Percentiles rank a stretch among this genome's conserved stretches.
phyloP scores from a whole-genome alignment of 1,140 invertebrate genomes.

The Lepidurus arcticus region DNA sequence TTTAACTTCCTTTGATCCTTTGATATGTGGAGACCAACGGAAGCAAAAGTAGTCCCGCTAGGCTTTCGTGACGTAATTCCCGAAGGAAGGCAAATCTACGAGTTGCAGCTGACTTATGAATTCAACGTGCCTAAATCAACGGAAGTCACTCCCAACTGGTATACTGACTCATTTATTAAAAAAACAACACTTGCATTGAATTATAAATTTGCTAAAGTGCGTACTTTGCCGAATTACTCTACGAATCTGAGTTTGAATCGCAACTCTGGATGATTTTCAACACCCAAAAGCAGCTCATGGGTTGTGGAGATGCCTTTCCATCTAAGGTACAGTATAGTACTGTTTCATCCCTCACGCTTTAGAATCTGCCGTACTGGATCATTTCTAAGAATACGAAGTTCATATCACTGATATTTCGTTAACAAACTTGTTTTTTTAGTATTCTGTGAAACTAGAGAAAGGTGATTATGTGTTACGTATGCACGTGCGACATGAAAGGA shows the following conservation, averaged over 20 bases:
- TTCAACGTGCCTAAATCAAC: constrained; percentile 74
- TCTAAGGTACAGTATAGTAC: constrained; percentile 56
- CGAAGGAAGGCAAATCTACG: constrained; percentile 79
- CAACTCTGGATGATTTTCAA: constrained; percentile 96
- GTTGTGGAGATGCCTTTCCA: constrained; percentile 82
- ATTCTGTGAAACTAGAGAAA: constrained; percentile 82
- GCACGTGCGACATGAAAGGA: constrained; percentile 83
- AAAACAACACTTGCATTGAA: background rate
- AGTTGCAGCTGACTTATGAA: constrained; percentile 76
- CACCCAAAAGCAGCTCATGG: constrained; percentile 78
- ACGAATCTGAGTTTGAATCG: constrained; percentile 90
- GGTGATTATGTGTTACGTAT: constrained; percentile 85
- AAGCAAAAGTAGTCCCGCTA: constrained; percentile 69
- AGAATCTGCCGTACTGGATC: background rate
- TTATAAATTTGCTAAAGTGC: constrained; percentile 47
- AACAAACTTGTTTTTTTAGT: constrained; percentile 53
- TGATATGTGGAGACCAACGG: constrained; percentile 58
- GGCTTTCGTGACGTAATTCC: constrained; percentile 73
- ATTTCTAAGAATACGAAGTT: background rate
- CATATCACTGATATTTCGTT: constrained; percentile 23
- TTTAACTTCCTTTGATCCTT: constrained; percentile 34
- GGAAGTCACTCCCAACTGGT: constrained; percentile 69
- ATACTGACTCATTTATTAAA: constrained; percentile 16
- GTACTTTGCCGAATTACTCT: constrained; percentile 76
- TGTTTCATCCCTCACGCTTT: constrained; percentile 29